Evolutionary conservation across 1,140 invertebrate genomes (phyloP).

Genomic region (Drosophila tropicalis): DNA sequence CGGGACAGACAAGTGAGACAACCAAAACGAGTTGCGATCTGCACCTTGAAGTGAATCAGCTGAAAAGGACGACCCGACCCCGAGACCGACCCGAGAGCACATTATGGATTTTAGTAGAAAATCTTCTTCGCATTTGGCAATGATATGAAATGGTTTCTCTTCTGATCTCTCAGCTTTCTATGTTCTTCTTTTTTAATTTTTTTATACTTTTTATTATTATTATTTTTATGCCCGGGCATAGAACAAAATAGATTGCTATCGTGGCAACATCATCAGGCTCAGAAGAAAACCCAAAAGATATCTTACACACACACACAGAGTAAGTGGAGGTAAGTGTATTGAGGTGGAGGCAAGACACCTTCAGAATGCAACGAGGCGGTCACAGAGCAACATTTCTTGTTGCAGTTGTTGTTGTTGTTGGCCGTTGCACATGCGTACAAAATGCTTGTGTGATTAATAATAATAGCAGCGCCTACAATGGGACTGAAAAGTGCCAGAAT

Average conservation of each 20-base stretch:
- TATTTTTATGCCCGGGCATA: conserved; percentile 58
- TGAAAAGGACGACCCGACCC: conserved; percentile 62
- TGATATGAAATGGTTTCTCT: conserved; percentile 55
- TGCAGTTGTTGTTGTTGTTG: conserved; percentile 55
- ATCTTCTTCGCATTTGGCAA: conserved; percentile 49
- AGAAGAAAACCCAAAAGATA: conserved; percentile 46
- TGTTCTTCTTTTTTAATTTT: conserved; percentile 44
- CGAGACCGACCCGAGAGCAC: conserved; percentile 20
- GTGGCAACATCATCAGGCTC: conserved; percentile 79
- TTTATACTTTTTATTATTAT: conserved; percentile 16
- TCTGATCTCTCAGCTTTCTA: conserved; percentile 31
- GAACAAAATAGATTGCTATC: conserved; percentile 82
- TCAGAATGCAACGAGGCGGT: conserved; percentile 79
- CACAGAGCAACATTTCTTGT: conserved; percentile 63
- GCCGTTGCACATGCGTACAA: conserved; percentile 76
- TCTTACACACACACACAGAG: conserved; percentile 15
- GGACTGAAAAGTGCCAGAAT: conserved; percentile 15
- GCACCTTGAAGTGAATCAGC: conserved; percentile 70
- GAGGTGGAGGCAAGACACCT: conserved; percentile 61
- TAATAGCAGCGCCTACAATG: conserved; percentile 75
- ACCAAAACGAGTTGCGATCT: conserved; percentile 61
- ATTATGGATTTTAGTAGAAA: conserved; percentile 60
- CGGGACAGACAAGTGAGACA: conserved; percentile 64
- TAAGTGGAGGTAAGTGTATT: conserved; percentile 18
- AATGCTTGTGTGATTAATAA: conserved; percentile 81